phyloP scores from a whole-genome alignment of 92 coral and sea anemone species.

The Anthopleura xanthogrammica region DNA sequence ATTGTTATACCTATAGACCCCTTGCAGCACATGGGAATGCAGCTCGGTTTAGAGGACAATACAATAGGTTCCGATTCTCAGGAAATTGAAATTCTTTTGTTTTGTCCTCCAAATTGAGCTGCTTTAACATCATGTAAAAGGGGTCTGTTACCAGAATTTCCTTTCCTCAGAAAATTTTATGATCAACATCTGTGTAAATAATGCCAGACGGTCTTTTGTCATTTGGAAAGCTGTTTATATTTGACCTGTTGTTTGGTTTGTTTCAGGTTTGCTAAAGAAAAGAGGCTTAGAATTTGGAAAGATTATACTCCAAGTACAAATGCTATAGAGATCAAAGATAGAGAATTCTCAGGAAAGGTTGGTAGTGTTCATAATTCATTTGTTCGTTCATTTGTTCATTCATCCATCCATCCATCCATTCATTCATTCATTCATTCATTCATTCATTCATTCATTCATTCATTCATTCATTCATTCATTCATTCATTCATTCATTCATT shows the following conservation, averaged over 20 bases:
- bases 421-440: neutral
- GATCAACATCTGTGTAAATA: too few relatives aligned
- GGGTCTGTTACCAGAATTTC: too few relatives aligned
- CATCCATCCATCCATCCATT: neutral
- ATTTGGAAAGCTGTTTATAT: neutral
- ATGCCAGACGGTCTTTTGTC: too few relatives aligned
- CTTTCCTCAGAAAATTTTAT: too few relatives aligned
- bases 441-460: neutral
- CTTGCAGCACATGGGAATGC: too few relatives aligned
- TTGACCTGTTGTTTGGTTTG: neutral
- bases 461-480: neutral
- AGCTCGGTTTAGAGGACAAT: too few relatives aligned
- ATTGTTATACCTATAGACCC: too few relatives aligned
- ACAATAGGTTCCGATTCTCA: too few relatives aligned
- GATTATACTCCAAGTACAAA: conserved; percentile 82
- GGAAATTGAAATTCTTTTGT: too few relatives aligned
- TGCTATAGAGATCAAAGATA: conserved; percentile 64
- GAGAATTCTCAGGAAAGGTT: conserved; percentile 95
- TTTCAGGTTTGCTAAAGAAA: conserved; percentile 86
- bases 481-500: neutral
- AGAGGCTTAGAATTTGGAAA: conserved; percentile 86
- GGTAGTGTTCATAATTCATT: neutral
- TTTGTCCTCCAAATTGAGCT: too few relatives aligned
- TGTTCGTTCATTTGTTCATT: neutral
- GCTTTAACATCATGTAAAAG: too few relatives aligned